Conservation (phyloP, 2,113 vertebrate species). For the Indicator indicator region DNA sequence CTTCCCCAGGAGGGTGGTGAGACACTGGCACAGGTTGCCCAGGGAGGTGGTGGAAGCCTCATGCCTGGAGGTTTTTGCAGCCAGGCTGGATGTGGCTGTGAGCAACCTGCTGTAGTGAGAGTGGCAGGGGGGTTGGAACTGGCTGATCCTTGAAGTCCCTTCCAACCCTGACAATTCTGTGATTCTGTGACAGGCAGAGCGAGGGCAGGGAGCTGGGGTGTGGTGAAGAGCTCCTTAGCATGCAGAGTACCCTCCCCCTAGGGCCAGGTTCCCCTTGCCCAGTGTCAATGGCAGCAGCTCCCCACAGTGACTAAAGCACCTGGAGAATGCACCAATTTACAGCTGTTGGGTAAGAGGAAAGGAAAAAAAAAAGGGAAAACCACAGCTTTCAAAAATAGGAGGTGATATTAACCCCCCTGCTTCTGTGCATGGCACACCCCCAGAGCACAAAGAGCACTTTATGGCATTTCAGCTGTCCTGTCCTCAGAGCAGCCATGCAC, state of each 20-base stretch:
- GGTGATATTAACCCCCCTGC: neutral
- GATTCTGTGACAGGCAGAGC: neutral
- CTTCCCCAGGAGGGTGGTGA: too few species aligned
- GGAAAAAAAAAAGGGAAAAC: too few species aligned
- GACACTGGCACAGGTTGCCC: too few species aligned
- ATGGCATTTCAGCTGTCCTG: fast-evolving
- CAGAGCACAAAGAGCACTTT: fast-evolving
- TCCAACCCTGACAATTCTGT: too few species aligned
- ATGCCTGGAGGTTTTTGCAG: too few species aligned
- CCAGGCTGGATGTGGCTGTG: too few species aligned
- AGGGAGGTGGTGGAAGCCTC: too few species aligned
- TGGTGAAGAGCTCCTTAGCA: neutral
- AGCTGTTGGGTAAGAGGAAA: fast-evolving
- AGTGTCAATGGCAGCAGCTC: neutral
- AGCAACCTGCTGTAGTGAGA: too few species aligned
- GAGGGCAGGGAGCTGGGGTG: neutral
- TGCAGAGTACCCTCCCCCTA: neutral
- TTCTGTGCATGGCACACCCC: neutral
- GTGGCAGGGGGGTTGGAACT: too few species aligned
- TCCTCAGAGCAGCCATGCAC: too few species aligned
- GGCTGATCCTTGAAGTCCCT: too few species aligned
- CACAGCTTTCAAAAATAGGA: neutral
- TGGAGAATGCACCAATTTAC: neutral
- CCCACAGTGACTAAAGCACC: neutral
- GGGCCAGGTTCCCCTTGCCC: neutral